Base-by-base conservation (phyloP, 1,140 invertebrate genomes). In the Bombus impatiens region DNA sequence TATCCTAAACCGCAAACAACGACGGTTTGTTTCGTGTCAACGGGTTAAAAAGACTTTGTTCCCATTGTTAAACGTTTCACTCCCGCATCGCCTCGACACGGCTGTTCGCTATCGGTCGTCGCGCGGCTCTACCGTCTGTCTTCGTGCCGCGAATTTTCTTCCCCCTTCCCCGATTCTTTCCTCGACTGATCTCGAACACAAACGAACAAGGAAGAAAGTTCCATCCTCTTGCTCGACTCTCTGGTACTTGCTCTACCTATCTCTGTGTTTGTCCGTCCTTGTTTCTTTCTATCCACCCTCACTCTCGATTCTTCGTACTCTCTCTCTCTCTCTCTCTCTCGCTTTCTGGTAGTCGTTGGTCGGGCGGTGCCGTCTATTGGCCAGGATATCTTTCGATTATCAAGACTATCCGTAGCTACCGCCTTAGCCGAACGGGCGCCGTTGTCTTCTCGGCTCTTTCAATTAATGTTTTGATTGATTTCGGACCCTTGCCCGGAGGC, bases 381-480 rank as follows among this genome's bases (percentile, higher is more conserved):
- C 91, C 88, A 90, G 86, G 91, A 91, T 93, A 95, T 94, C 94
- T 95, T 94, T 94, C 93, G 94, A 95, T 95, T 94, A 95, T 95
- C 94, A 92, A 93, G 93, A 94, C 87, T 92, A 89, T 93, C 91
- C 90, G 77, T 89, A 88, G 88, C 87, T 86, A 90, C 91, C 90
- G 89, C 89, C 87, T 92, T 92, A 93, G 90, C 82, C 88, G 87
- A 84, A 87, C 84, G 91, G 90, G 90, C 88, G 85, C 92, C 91
- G 94, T 95, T 95, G 94, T 95, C 95, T 95, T 94, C 91, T 93
- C 91, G 89, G 92, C 92, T 95, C 94, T 95, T 95, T 95, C 94
- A 95, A 95, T 95, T 95, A 95, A 95, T 94, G 95, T 94, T 95
- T 95, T 95, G 94, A 95, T 95, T 95, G 94, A 95, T 94, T 95